Percentiles rank a stretch among this genome's conserved stretches.
These are phyloP conservation scores for Drosophila kanekoi DNA, from an alignment of 2,888 invertebrate species.

Conservation along the genomic window DNA sequence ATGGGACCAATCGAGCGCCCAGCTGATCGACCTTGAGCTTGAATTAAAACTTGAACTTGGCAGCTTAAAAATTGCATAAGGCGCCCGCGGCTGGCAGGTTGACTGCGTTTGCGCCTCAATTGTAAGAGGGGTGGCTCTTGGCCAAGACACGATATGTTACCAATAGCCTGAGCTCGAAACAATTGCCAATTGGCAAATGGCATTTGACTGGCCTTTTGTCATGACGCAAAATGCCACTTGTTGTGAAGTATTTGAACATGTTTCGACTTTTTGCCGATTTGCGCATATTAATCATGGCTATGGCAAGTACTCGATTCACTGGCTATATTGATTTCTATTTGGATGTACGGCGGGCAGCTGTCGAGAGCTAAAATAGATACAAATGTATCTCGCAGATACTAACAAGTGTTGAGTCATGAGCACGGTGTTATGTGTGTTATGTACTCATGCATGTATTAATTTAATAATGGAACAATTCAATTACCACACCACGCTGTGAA, in stretches of 20 bases:
- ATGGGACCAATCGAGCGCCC: conserved; percentile 19
- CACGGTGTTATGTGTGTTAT: conserved; percentile 9
- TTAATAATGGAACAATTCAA: conserved; percentile 73
- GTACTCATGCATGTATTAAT: conserved; percentile 36
- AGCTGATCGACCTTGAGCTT: conserved; percentile 75
- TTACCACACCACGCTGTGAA: conserved; percentile 63
- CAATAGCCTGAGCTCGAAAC: conserved; percentile 33
- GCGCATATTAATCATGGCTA: conserved; percentile 55
- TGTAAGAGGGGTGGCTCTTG: conserved; percentile 33
- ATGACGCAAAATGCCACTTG: conserved; percentile 75
- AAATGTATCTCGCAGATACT: conserved; percentile 57
- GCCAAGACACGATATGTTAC: conserved; percentile 31
- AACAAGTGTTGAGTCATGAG: conserved; percentile 70
- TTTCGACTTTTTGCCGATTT: conserved; percentile 26
- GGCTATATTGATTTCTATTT: conserved; percentile 66
- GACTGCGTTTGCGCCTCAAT: conserved; percentile 30
- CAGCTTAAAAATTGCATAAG: conserved; percentile 62
- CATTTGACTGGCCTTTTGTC: conserved; percentile 48
- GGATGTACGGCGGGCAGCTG: conserved; percentile 39
- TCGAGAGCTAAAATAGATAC: conserved; percentile 49
- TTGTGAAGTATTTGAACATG: conserved; percentile 58
- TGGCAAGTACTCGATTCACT: conserved; percentile 35
- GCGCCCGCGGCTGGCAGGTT: conserved; percentile 22
- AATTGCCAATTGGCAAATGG: conserved; percentile 42
- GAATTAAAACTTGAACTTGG: conserved; percentile 70